These are phyloP conservation scores for Gymnoscopelus braueri DNA, from an alignment of 2,797 vertebrate genomes.

Conservation along the genomic window DNA sequence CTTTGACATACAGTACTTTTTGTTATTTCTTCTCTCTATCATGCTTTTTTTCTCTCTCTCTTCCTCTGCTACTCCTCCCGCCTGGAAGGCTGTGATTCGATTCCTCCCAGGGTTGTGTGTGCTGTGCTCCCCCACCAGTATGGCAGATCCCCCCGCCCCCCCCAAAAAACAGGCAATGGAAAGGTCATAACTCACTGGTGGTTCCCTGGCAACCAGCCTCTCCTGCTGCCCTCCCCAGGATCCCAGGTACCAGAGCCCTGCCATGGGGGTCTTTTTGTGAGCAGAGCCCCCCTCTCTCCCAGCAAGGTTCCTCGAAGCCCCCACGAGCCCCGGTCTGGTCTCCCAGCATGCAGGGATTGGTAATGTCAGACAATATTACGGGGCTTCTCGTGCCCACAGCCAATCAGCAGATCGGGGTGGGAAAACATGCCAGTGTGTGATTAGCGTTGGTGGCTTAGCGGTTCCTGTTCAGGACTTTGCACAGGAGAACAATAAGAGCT, in stretches of 20 bases:
- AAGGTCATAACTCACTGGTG: conserved; percentile 68
- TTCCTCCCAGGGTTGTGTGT: conserved; percentile 18
- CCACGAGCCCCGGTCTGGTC: conserved; percentile 52
- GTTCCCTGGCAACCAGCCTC: conserved; percentile 40
- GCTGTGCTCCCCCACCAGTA: conserved; percentile 27
- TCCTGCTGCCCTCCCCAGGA: conserved; percentile 53
- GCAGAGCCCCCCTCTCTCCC: conserved; percentile 36
- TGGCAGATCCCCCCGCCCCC: conserved; percentile 23
- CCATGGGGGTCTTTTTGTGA: conserved; percentile 16
- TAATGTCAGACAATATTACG: conserved; percentile 68
- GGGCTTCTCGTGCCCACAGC: conserved; percentile 54
- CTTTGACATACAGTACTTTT: no score
- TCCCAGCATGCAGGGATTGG: conserved; percentile 59
- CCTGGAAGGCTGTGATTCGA: neutral
- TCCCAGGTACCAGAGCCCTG: conserved; percentile 25
- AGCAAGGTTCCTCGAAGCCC: conserved; percentile 35
- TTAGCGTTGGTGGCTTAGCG: conserved; percentile 63
- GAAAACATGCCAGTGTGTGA: conserved; percentile 51
- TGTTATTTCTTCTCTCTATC: conserved; percentile 17
- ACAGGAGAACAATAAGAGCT: conserved; percentile 73
- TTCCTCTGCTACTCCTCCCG: conserved; percentile 20
- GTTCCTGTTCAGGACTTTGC: conserved; percentile 64
- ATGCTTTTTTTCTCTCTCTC: neutral
- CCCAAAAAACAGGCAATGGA: conserved; percentile 44
- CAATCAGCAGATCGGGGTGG: conserved; percentile 58